Conservation (phyloP, 1,140 invertebrate species). For the Trialeurodes vaporariorum region DNA sequence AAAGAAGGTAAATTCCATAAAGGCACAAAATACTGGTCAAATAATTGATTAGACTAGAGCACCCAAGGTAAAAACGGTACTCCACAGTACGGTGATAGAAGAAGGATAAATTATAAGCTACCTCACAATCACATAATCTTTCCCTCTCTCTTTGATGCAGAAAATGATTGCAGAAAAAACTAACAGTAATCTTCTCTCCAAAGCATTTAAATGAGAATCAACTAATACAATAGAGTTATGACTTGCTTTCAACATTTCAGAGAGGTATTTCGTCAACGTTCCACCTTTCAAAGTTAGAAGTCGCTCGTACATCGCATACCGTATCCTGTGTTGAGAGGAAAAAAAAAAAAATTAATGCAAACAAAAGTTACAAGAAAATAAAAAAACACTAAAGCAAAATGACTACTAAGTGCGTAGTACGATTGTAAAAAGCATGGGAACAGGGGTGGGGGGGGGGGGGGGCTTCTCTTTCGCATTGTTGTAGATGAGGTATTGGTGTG, state of each 20-base stretch:
- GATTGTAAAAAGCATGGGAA: too few species aligned
- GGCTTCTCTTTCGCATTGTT: too few species aligned
- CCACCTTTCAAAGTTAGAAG: slow-evolving; percentile 55
- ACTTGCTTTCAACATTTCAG: slow-evolving; percentile 37
- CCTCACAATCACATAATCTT: background rate
- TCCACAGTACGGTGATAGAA: too few species aligned
- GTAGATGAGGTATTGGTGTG: too few species aligned
- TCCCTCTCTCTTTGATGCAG: slow-evolving; percentile 35
- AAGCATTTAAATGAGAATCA: slow-evolving; percentile 57
- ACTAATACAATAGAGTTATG: slow-evolving; percentile 51
- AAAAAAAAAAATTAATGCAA: slow-evolving; percentile 32
- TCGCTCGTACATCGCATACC: slow-evolving; percentile 52
- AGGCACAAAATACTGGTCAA: too few species aligned
- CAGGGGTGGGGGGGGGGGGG: too few species aligned
- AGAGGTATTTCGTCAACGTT: slow-evolving; percentile 41
- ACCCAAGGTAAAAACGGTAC: too few species aligned
- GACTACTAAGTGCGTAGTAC: slow-evolving; percentile 11
- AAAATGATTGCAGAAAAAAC: slow-evolving; percentile 60
- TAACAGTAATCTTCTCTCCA: slow-evolving; percentile 63
- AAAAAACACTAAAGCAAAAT: slow-evolving; percentile 1
- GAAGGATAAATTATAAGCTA: too few species aligned
- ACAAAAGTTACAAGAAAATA: slow-evolving; percentile 19
- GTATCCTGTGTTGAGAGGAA: too few species aligned
- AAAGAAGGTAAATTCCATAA: too few species aligned
- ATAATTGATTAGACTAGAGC: too few species aligned